Evolutionary conservation across 2,113 vertebrate genomes (phyloP).

Genomic region (Bujurquina vittata): DNA sequence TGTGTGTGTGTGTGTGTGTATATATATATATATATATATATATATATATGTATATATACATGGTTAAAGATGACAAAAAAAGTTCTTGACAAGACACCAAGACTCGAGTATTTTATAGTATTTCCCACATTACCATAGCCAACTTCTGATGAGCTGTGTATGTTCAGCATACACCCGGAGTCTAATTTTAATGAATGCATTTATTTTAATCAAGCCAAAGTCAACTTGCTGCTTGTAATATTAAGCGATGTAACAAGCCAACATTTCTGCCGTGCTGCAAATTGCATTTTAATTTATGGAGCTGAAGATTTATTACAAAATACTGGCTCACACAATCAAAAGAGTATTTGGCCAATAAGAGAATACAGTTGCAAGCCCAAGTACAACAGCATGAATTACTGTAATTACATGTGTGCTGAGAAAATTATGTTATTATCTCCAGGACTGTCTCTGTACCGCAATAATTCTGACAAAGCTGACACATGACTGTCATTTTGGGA

Average conservation of each 20-base stretch:
- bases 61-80: not conserved
- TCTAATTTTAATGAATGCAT: not conserved
- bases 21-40: too few relatives aligned
- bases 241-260: not conserved
- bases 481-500: conserved; percentile 74
- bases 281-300: conserved; percentile 33
- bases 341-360: conserved; percentile 18
- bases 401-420: conserved; percentile 59
- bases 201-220: not conserved
- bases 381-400: conserved; percentile 60
- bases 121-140: not conserved
- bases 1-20: too few relatives aligned
- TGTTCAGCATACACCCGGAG: not conserved
- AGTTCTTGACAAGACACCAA: not conserved
- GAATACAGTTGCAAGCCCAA: conserved; percentile 38
- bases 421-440: conserved; percentile 63
- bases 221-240: not conserved
- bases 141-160: not conserved
- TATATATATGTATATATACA: too few relatives aligned
- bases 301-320: conserved; percentile 37
- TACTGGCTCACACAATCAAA: conserved; percentile 9
- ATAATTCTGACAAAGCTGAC: conserved; percentile 62
- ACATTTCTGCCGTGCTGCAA: not conserved
- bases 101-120: not conserved
- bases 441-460: conserved; percentile 34